A percentile compares a stretch with the other conserved stretches of the same genome.
Conservation (phyloP, 1,140 invertebrate species). For the Drosophila grimshawi region DNA sequence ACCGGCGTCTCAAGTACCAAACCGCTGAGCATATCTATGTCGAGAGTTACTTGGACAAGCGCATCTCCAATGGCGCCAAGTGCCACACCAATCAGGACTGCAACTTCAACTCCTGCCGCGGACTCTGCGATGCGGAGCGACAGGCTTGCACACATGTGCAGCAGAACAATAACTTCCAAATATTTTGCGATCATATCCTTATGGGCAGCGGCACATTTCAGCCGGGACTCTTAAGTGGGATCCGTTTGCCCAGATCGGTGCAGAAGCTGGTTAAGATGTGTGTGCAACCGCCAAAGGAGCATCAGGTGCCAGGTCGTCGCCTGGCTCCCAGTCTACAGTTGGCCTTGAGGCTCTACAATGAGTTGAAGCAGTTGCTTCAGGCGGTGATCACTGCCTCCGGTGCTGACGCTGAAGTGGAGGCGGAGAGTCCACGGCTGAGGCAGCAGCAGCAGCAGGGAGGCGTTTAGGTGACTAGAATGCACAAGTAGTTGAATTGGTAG, state of each 20-base stretch:
- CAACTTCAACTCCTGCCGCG: constrained; percentile 68
- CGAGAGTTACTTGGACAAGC: constrained; percentile 77
- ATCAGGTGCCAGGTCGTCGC: constrained; percentile 59
- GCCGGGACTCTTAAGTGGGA: constrained; percentile 66
- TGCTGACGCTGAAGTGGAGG: constrained; percentile 37
- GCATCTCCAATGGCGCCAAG: constrained; percentile 59
- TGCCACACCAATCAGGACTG: constrained; percentile 69
- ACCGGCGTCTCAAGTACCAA: constrained; percentile 72
- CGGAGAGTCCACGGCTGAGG: constrained; percentile 17
- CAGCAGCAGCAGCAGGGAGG: constrained; percentile 21
- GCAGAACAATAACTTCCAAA: constrained; percentile 81
- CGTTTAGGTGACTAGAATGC: constrained; percentile 4
- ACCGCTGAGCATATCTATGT: constrained; percentile 73
- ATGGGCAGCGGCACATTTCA: constrained; percentile 66
- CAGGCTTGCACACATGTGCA: constrained; percentile 66
- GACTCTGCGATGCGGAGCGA: constrained; percentile 61
- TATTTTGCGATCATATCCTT: constrained; percentile 73
- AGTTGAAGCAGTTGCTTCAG: constrained; percentile 73
- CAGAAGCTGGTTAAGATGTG: constrained; percentile 69
- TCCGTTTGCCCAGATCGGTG: constrained; percentile 52
- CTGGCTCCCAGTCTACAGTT: constrained; percentile 69
- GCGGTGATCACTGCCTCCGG: constrained; percentile 60
- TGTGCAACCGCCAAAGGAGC: constrained; percentile 69
- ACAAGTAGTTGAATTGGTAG: constrained; percentile 27
- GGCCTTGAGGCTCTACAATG: constrained; percentile 71